Percentiles rank a stretch among this genome's conserved stretches.
phyloP scores from a whole-genome alignment of 2,888 invertebrate genomes.

The Limenitis camilla region DNA sequence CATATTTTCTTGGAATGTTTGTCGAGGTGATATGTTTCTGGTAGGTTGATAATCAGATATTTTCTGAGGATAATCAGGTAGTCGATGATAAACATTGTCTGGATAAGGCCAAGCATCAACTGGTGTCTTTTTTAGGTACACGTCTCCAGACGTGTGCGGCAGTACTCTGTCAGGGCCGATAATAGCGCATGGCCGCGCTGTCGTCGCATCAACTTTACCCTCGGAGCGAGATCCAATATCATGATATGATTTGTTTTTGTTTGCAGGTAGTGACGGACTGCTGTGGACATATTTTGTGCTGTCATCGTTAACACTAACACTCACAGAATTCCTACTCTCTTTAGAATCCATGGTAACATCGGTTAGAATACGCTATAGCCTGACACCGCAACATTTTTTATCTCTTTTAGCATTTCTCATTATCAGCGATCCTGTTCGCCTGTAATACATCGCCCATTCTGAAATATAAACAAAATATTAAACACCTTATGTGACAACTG shows the following conservation, averaged over 20 bases:
- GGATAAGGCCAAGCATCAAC: constrained; percentile 50
- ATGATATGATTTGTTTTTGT: constrained; percentile 55
- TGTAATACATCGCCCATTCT: constrained; percentile 47
- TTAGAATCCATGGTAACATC: constrained; percentile 65
- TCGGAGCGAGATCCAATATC: constrained; percentile 54
- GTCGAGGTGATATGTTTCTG: constrained; percentile 70
- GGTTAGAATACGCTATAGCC: constrained; percentile 34
- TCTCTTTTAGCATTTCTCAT: constrained; percentile 24
- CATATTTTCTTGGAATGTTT: constrained; percentile 73
- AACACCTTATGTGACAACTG: constrained; percentile 58
- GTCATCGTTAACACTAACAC: constrained; percentile 57
- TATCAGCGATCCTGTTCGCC: constrained; percentile 30
- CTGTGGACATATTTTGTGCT: constrained; percentile 52
- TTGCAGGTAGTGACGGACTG: constrained; percentile 43
- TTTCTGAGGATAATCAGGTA: constrained; percentile 58
- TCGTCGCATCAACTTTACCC: constrained; percentile 56
- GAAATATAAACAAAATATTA: constrained; percentile 70
- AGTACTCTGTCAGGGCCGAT: constrained; percentile 67
- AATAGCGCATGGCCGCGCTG: constrained; percentile 65
- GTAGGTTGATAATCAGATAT: constrained; percentile 48
- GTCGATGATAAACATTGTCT: constrained; percentile 48
- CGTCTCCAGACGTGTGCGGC: constrained; percentile 44
- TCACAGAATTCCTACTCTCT: constrained; percentile 54
- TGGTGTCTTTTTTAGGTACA: constrained; percentile 48
- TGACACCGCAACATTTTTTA: constrained; percentile 46